phyloP scores from a whole-genome alignment of 2,113 vertebrate genomes.

The Podarcis raffonei region DNA sequence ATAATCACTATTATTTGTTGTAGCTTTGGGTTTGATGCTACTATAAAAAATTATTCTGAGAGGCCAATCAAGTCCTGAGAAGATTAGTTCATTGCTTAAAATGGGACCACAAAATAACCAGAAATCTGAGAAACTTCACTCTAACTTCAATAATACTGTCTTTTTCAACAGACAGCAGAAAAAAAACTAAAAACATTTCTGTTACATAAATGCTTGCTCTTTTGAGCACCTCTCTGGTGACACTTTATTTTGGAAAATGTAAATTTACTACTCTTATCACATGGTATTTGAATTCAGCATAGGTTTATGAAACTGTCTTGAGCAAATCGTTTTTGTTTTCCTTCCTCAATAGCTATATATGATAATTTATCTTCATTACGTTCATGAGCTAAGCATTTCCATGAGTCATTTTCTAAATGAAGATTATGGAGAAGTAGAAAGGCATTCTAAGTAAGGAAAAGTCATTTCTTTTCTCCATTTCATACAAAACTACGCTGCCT shows the following conservation, averaged over 20 bases:
- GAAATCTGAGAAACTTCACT: conserved; percentile 55
- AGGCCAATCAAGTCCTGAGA: conserved; percentile 20
- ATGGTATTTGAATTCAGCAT: neutral
- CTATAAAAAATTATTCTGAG: neutral
- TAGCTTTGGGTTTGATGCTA: neutral
- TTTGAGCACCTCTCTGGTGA: neutral
- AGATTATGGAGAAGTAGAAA: conserved; percentile 21
- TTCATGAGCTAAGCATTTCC: neutral
- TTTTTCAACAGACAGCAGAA: neutral
- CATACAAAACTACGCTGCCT: neutral
- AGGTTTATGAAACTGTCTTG: neutral
- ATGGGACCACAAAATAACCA: conserved; percentile 47
- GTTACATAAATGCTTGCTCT: neutral
- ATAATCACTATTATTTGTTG: neutral
- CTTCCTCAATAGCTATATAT: neutral
- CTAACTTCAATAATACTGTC: neutral
- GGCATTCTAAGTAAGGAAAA: conserved; percentile 7
- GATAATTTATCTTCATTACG: neutral
- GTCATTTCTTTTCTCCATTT: neutral
- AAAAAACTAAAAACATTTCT: neutral
- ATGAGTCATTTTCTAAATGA: conserved; percentile 4
- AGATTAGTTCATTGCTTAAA: conserved; percentile 63
- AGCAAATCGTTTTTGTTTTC: neutral
- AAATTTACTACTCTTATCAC: neutral
- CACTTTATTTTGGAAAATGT: neutral